Evolutionary conservation across 1,140 invertebrate genomes (phyloP), one percentile per base, ranked within the genome.

Genomic region (Apis dorsata): DNA sequence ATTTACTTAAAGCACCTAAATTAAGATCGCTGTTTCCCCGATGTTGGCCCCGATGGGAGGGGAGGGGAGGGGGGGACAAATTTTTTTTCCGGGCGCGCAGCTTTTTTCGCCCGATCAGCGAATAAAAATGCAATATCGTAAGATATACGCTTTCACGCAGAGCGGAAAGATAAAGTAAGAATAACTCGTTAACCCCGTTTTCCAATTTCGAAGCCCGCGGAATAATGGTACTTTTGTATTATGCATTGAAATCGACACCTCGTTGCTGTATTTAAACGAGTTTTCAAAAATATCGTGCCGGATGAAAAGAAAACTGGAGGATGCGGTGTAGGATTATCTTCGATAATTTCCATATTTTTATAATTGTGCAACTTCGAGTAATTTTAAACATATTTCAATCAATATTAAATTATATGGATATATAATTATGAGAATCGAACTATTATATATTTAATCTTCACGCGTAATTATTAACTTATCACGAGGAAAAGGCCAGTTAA

Each of bases 1-100:
- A 82, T 77, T 82, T 82, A 77, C 74, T 82, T 69, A 68, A 13
- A 60, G 62, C 53, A 51, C 57, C 28, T 7, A 59, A 69, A 68
- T 68, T 53, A 69, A 34, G 55, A 76, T 17, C 28, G 34, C 21
- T 59, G 51, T 51, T 60, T 34, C 44, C 11, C 15, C 49, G 24
- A n/a, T 2, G 17, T 0, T 4, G 19, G 8, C 1, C 12, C 19
- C 3, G 34, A 34, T 0, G 34, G 34, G 0, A 34, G 3, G 34
- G 34, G 34, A 34, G 2, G 28, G 28, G 28, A 24, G 4, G 1
- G 53, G 9, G 8, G n/a, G 24, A 63, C 62, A 8, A n/a, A 63
- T 72, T 44, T 44, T 34, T 34, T 34, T 34, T n/a, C n/a, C 28
- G 19, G 8, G 55, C 28, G 21, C 17, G 15, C 21, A 0, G 21